Evolutionary conservation across 2,113 vertebrate genomes (phyloP).

Genomic region (Cottus gobio): DNA sequence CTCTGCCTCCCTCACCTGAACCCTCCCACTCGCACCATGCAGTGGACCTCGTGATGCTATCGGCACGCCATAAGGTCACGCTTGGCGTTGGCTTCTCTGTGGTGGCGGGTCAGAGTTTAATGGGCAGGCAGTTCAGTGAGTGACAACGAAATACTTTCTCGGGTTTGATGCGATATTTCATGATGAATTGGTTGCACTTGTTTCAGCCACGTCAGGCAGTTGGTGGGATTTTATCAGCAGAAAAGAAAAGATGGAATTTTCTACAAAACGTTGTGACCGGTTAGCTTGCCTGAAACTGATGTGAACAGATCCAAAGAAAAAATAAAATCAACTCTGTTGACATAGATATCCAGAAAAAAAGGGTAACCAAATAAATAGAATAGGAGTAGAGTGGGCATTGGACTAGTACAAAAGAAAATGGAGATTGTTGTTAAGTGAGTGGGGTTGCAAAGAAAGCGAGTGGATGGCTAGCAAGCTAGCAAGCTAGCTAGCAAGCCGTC

Average conservation of each 20-base stretch:
- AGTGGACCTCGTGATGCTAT: slow-evolving; percentile 17
- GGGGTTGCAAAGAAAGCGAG: background rate
- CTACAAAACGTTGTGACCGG: background rate
- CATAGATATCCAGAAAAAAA: background rate
- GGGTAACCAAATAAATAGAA: background rate
- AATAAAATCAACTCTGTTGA: background rate
- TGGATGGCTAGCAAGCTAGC: background rate
- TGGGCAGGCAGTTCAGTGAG: slow-evolving; percentile 19
- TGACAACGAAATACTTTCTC: background rate
- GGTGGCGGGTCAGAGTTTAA: slow-evolving; percentile 13
- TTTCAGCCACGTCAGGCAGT: background rate
- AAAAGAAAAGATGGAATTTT: background rate
- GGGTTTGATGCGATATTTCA: background rate
- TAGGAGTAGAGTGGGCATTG: background rate
- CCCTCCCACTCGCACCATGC: slow-evolving; percentile 23
- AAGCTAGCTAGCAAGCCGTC: too few species aligned
- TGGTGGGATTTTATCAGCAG: background rate
- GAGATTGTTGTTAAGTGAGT: background rate
- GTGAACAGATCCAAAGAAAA: too few species aligned
- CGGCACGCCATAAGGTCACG: slow-evolving; percentile 31
- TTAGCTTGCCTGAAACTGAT: too few species aligned
- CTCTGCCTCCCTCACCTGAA: slow-evolving; percentile 57
- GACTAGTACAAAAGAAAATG: background rate
- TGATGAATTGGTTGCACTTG: too few species aligned
- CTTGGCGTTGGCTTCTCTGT: slow-evolving; percentile 15